phyloP scores from a whole-genome alignment of 1,140 invertebrate species.

The Phocides pigmalion region DNA sequence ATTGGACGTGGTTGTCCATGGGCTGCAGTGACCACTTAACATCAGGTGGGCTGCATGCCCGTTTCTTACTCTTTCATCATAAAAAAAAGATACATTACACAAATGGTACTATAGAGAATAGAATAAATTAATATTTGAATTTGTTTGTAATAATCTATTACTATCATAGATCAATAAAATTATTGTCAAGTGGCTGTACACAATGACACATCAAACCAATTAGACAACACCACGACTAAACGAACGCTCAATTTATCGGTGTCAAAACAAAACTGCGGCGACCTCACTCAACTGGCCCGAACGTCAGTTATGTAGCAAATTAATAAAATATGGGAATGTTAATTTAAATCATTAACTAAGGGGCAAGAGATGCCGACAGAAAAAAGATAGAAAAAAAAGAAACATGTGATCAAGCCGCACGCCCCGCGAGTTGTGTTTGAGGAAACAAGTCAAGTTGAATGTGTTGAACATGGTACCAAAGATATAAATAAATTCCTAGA shows the following conservation, averaged over 20 bases:
- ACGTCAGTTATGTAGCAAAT: conserved; percentile 55
- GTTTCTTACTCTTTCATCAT: too few species aligned
- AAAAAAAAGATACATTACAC: too few species aligned
- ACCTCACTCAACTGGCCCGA: conserved; percentile 41
- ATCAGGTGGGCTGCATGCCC: too few species aligned
- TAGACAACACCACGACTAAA: conserved; percentile 20
- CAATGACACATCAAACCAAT: conserved; percentile 18
- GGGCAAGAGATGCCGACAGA: conserved; percentile 64
- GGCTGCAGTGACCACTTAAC: too few species aligned
- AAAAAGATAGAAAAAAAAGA: conserved; percentile 70
- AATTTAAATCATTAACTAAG: conserved; percentile 77
- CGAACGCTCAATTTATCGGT: conserved; percentile 41
- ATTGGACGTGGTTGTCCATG: too few species aligned
- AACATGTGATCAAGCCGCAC: conserved; percentile 61
- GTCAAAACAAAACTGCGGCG: conserved; percentile 44
- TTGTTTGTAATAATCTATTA: background rate
- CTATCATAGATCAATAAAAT: conserved; percentile 11
- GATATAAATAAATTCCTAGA: background rate
- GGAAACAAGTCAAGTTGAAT: conserved; percentile 70
- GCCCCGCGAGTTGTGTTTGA: conserved; percentile 61
- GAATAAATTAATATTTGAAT: too few species aligned
- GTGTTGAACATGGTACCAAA: conserved; percentile 43
- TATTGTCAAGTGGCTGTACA: conserved; percentile 5
- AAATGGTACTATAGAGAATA: too few species aligned
- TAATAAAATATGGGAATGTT: conserved; percentile 76